Evolutionary conservation across 92 coral and sea anemone species (phyloP), one percentile per base, ranked within the genome.

Genomic region (Blastomussa wellsi): DNA sequence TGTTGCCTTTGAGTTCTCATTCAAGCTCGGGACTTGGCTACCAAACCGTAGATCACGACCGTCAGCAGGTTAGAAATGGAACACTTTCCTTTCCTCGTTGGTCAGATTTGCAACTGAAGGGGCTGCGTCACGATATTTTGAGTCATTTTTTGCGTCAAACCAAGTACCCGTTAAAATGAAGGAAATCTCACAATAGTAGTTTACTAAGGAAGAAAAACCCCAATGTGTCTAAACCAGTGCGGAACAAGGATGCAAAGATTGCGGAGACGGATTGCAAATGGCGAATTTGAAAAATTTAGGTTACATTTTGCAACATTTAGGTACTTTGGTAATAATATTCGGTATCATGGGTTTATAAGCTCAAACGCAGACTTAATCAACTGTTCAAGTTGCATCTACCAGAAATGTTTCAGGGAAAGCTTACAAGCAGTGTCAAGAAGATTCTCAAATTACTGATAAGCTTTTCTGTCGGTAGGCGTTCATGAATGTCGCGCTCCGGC

Each of bases 1-100:
- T 96, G 80, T 87, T 96, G 78, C 99, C 99, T 12, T 95, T 94
- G 65, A 93, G 95, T 47, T 90, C 96, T 51, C 98, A 94, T 57
- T 90, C 90, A 39, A 84, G 89, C 68, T 79, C 90, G 39, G 90
- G 80, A 51, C 84, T 79, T 24, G 83, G 79, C 13, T 32, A 66
- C 52, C 83, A 86, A 44, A 31, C 76, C 32, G 38, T 47, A 60
- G 81, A 72, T 80, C 87, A 72, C 79, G 69, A 39, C 48, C 66
- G 28, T 19, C 49, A 71, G 28, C 87, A 86, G 93, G 93, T 90
- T 39, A 15, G 24, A 20, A 79, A 26, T 64, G 2, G 17, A 22
- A 37, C 28, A 12, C 5, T 20, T 33, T 28, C 14, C 4, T 17
- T 33, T 67, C 1, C 47, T 60, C 17, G 28, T 20, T 49, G 48